Conservation (phyloP, 2,113 vertebrate species). For the Riparia riparia region DNA sequence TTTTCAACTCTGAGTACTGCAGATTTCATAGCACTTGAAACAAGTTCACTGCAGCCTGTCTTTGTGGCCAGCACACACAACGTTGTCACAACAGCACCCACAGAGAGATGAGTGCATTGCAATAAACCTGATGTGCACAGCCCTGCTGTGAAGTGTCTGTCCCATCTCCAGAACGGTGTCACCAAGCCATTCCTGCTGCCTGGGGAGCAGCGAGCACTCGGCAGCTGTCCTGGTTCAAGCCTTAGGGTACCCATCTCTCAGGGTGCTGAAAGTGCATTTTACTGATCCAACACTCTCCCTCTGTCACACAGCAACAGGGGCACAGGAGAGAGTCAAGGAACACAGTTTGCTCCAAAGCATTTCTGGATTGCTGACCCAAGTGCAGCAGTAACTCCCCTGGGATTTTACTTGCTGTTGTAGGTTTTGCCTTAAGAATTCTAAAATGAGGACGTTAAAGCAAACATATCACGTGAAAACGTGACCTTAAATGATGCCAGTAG, state of each 20-base stretch:
- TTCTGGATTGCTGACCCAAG: background rate
- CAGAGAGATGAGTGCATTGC: fast-evolving
- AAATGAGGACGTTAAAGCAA: background rate
- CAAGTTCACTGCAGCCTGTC: background rate
- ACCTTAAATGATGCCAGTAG: background rate
- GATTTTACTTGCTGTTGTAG: background rate
- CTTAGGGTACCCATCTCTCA: background rate
- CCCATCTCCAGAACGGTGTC: background rate
- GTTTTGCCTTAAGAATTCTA: background rate
- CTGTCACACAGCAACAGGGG: background rate
- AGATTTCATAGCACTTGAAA: background rate
- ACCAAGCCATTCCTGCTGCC: background rate
- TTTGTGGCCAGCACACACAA: background rate
- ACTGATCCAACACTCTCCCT: background rate
- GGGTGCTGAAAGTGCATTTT: background rate
- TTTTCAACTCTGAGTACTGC: background rate
- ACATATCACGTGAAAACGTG: background rate
- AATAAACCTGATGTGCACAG: background rate
- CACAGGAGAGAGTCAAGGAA: background rate
- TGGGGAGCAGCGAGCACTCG: fast-evolving
- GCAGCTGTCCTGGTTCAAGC: background rate
- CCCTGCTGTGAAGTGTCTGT: background rate
- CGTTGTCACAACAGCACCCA: background rate
- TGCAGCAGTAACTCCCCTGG: background rate
- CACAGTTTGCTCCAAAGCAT: background rate